A percentile compares a stretch with the other conserved stretches of the same genome.
Conservation (phyloP, 1,140 invertebrate species). For the Drosophila equinoxialis region DNA sequence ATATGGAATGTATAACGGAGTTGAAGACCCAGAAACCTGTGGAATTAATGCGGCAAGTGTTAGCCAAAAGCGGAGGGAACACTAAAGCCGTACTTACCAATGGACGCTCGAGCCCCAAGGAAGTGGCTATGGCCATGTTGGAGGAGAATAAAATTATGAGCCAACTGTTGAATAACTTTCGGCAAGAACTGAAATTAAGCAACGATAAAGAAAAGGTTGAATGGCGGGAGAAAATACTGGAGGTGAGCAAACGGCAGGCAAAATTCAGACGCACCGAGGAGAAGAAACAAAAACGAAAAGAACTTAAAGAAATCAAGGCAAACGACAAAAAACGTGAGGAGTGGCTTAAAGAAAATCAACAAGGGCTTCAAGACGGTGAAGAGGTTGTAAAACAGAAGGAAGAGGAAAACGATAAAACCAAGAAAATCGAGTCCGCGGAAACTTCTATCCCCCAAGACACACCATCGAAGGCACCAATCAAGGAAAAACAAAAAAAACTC, state of each 20-base stretch:
- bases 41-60: slow-evolving; percentile 52
- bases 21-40: slow-evolving; percentile 59
- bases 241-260: slow-evolving; percentile 63
- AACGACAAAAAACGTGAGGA: slow-evolving; percentile 61
- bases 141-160: slow-evolving; percentile 67
- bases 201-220: slow-evolving; percentile 37
- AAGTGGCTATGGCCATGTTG: slow-evolving; percentile 69
- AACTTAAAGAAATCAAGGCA: slow-evolving; percentile 65
- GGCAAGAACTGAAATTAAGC: slow-evolving; percentile 42
- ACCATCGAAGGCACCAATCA: not conserved
- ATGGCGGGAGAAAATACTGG: slow-evolving; percentile 67
- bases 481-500: not conserved
- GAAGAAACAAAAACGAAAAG: slow-evolving; percentile 56
- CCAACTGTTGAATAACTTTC: slow-evolving; percentile 50
- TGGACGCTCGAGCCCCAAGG: slow-evolving; percentile 66
- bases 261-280: slow-evolving; percentile 63
- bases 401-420: not conserved
- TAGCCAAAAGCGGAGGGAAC: slow-evolving; percentile 51
- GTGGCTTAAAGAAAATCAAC: slow-evolving; percentile 60
- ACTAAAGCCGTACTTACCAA: slow-evolving; percentile 63
- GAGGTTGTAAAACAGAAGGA: not conserved
- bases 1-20: slow-evolving; percentile 50
- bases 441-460: not conserved
- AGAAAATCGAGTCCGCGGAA: not conserved
- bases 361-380: slow-evolving; percentile 19